These are phyloP conservation scores for Scomber scombrus DNA, from an alignment of 2,113 vertebrate genomes.

Conservation along the genomic window DNA sequence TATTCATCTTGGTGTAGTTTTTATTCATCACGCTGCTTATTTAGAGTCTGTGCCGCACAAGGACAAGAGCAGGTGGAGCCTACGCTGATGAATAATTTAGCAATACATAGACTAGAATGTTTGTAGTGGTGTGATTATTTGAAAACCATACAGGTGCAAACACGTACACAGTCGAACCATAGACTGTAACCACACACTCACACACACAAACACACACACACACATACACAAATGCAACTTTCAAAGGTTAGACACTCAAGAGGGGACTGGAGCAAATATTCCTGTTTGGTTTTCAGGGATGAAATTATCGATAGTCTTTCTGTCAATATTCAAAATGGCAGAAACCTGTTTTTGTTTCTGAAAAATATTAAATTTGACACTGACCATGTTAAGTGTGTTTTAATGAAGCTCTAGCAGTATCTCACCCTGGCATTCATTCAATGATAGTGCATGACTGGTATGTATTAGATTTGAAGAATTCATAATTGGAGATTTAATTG, in stretches of 20 bases:
- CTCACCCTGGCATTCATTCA: neutral
- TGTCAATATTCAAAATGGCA: neutral
- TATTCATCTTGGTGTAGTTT: conserved; percentile 59
- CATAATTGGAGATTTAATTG: no score
- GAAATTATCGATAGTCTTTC: neutral
- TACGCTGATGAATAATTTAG: conserved; percentile 39
- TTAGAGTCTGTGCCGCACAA: conserved; percentile 45
- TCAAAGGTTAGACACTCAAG: conserved; percentile 32
- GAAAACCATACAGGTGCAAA: conserved; percentile 1
- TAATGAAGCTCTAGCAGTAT: neutral
- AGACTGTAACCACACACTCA: neutral
- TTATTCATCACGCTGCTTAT: conserved; percentile 63
- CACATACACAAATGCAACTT: neutral
- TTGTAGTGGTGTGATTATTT: conserved; percentile 30
- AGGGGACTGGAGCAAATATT: neutral
- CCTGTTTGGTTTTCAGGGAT: conserved; percentile 2
- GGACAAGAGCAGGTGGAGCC: conserved; percentile 59
- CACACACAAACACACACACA: neutral
- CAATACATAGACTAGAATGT: conserved; percentile 30
- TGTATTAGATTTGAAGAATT: neutral
- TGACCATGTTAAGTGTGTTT: neutral
- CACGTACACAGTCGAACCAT: no score
- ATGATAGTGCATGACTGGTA: neutral
- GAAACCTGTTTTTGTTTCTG: conserved; percentile 1
- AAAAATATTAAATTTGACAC: neutral